Conservation (phyloP, 2,797 vertebrate species). For the Simalia tracyae region DNA sequence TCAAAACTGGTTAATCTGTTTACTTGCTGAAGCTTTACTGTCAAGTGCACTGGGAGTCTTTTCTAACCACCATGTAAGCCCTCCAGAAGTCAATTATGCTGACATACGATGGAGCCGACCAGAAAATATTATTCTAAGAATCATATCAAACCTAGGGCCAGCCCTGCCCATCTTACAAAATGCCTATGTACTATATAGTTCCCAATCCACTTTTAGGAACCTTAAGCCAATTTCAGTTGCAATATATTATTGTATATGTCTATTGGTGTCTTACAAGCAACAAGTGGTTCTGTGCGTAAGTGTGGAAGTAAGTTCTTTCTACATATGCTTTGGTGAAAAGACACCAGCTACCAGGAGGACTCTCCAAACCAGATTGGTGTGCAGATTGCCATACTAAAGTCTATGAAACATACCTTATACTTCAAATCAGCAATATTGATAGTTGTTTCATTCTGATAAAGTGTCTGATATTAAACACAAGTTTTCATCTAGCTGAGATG, state of each 20-base stretch:
- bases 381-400: conserved; percentile 19
- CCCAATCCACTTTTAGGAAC: not conserved
- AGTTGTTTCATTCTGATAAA: conserved; percentile 33
- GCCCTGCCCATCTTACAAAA: not conserved
- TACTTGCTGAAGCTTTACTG: not conserved
- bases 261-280: not conserved
- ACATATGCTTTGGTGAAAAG: not conserved
- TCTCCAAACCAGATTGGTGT: not conserved
- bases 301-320: not conserved
- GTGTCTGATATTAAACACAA: not conserved
- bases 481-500: conserved; percentile 32
- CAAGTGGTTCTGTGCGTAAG: not conserved
- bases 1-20: not conserved
- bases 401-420: conserved; percentile 11
- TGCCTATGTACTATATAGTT: not conserved
- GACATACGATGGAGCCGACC: not conserved
- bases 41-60: not conserved
- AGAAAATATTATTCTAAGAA: not conserved
- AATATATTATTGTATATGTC: not conserved
- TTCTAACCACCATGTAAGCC: not conserved
- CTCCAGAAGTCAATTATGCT: not conserved
- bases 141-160: not conserved
- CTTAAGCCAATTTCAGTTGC: not conserved
- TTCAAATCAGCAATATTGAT: conserved; percentile 19
- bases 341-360: not conserved